Conservation (phyloP, 23 tunicate species). For the Phallusia fumigata region DNA sequence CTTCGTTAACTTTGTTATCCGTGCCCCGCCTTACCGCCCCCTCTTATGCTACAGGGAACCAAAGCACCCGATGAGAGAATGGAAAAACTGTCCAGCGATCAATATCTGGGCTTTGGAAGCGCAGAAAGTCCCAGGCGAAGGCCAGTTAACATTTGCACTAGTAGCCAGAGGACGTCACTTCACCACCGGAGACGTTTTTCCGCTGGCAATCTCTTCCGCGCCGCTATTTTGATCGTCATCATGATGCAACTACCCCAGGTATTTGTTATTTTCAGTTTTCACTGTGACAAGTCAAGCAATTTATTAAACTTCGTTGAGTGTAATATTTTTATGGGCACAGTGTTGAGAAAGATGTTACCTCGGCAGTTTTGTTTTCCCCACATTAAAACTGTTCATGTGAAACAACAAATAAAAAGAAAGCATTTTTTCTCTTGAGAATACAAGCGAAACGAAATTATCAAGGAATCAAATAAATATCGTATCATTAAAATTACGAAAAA, state of each 20-base stretch:
- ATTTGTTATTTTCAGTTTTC: background rate
- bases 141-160: background rate
- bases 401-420: too few species aligned
- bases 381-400: too few species aligned
- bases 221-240: background rate
- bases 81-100: background rate
- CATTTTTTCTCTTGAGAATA: too few species aligned
- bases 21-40: background rate
- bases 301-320: too few species aligned
- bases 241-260: constrained; percentile 5
- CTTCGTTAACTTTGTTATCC: background rate
- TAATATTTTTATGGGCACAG: too few species aligned
- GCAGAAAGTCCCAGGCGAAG: background rate
- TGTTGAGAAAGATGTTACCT: too few species aligned
- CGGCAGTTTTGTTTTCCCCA: too few species aligned
- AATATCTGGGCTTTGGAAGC: background rate
- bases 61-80: constrained; percentile 3
- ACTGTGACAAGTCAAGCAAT: too few species aligned
- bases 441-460: too few species aligned
- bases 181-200: background rate
- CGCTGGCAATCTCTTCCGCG: background rate
- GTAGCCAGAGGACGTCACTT: background rate
- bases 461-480: too few species aligned
- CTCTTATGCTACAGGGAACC: background rate
- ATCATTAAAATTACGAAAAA: too few species aligned